A percentile compares a stretch with the other conserved stretches of the same genome.
Evolutionary conservation across 2,888 invertebrate genomes (phyloP).

Genomic region (Falcaria lacertinaria): DNA sequence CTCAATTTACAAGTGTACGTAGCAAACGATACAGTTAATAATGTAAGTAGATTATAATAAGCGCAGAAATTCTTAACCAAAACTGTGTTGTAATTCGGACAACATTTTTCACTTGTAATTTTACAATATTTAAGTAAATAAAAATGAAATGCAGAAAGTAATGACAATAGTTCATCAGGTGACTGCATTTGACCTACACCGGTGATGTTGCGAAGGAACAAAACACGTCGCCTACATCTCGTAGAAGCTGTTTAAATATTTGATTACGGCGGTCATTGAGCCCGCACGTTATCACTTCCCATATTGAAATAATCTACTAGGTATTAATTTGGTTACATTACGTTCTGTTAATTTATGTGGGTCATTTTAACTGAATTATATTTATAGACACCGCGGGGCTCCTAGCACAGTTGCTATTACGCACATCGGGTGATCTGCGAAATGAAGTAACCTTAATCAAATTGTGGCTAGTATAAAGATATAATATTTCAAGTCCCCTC

Average conservation of each 20-base stretch:
- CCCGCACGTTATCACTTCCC: slow-evolving; percentile 47
- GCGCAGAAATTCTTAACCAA: no score
- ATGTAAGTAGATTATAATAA: no score
- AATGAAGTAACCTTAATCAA: no score
- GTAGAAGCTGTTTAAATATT: slow-evolving; percentile 51
- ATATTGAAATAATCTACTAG: slow-evolving; percentile 19
- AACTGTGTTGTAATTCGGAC: no score
- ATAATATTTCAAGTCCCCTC: no score
- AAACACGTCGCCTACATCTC: slow-evolving; percentile 29
- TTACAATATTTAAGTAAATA: not conserved
- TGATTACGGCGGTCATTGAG: slow-evolving; percentile 49
- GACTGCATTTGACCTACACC: not conserved
- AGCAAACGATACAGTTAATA: no score
- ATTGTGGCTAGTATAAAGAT: no score
- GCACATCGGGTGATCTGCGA: no score
- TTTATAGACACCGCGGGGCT: no score
- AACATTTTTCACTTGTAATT: no score
- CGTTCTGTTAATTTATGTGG: slow-evolving; percentile 1
- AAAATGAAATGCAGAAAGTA: not conserved
- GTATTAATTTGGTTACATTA: slow-evolving; percentile 3
- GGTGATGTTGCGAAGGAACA: slow-evolving; percentile 8
- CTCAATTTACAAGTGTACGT: no score
- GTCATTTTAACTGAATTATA: not conserved
- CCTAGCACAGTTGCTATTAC: no score
- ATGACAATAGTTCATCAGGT: not conserved